These are phyloP conservation scores for Falco berigora DNA, from an alignment of 2,797 vertebrate genomes.

Conservation along the genomic window DNA sequence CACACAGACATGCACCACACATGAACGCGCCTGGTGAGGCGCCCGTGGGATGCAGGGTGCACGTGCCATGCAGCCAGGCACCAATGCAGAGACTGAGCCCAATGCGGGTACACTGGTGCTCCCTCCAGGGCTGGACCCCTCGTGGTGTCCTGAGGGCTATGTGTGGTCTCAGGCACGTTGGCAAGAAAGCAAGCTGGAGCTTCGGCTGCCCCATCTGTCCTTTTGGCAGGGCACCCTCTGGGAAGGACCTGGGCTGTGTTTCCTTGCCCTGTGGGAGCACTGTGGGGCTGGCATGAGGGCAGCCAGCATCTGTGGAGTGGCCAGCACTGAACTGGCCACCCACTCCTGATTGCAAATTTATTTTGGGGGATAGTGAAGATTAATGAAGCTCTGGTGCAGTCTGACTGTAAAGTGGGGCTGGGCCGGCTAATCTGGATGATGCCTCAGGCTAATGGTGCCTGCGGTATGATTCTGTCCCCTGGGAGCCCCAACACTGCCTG, in stretches of 20 bases:
- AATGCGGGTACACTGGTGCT: accelerated
- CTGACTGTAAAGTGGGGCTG: neutral
- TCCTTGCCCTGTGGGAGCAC: neutral
- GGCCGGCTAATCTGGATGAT: neutral
- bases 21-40: accelerated
- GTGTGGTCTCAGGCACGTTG: neutral
- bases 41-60: neutral
- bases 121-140: neutral
- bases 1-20: neutral
- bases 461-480: neutral
- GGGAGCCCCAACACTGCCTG: accelerated
- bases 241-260: neutral
- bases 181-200: neutral
- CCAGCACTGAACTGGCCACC: neutral
- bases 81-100: neutral
- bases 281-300: accelerated
- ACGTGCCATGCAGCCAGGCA: neutral
- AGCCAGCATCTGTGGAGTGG: neutral
- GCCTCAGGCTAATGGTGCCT: neutral
- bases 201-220: neutral
- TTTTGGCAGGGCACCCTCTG: neutral
- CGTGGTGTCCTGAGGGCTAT: neutral
- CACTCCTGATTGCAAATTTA: neutral
- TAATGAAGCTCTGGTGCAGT: neutral
- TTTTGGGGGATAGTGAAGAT: neutral